These are phyloP conservation scores for Metellina segmentata DNA, from an alignment of 2,888 invertebrate species.

Conservation along the genomic window DNA sequence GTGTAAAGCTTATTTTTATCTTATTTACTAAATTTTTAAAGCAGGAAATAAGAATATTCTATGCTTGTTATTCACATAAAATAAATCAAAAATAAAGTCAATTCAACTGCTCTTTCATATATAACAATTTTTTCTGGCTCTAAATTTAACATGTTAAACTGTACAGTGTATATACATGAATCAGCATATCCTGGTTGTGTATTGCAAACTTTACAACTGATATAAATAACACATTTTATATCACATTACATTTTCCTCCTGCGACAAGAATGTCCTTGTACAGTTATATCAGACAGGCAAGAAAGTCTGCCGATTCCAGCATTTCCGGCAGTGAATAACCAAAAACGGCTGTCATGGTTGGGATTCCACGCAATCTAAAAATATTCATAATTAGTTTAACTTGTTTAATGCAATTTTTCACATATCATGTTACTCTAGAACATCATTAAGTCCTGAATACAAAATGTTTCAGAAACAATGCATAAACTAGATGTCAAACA, in stretches of 20 bases:
- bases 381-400: background rate
- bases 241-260: constrained; percentile 31
- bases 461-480: too few species aligned
- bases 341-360: constrained; percentile 82
- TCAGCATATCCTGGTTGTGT: background rate
- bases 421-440: too few species aligned
- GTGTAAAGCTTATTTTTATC: too few species aligned
- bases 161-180: background rate
- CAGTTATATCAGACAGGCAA: constrained; percentile 66
- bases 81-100: too few species aligned
- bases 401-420: too few species aligned
- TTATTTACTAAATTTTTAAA: too few species aligned
- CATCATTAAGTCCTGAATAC: too few species aligned
- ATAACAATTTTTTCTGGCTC: too few species aligned
- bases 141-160: background rate
- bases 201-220: background rate
- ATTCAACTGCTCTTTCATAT: too few species aligned
- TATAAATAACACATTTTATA: background rate
- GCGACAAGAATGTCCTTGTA: background rate
- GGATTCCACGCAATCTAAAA: constrained; percentile 82
- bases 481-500: too few species aligned
- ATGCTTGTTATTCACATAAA: too few species aligned
- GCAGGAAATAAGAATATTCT: too few species aligned
- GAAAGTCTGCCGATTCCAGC: constrained; percentile 82
- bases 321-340: constrained; percentile 82